Percentiles rank a stretch among this genome's conserved stretches.
Evolutionary conservation across 2,797 vertebrate genomes (phyloP).

Genomic region (Chelonia mydas): DNA sequence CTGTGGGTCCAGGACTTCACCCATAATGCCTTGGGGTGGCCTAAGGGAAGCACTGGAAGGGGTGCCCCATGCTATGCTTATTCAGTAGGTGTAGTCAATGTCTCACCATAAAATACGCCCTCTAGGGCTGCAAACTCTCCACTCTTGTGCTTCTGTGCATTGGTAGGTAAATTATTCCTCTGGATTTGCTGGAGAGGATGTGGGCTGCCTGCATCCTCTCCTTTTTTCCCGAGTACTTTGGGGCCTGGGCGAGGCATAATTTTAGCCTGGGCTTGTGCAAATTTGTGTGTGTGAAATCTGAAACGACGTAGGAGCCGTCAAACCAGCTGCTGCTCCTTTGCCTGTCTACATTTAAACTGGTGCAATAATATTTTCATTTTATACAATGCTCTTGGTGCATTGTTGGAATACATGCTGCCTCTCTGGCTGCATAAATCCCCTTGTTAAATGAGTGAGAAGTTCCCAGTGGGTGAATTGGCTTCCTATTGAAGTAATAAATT

Average conservation of each 20-base stretch:
- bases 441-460: slow-evolving; percentile 48
- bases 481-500: slow-evolving; percentile 64
- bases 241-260: background rate
- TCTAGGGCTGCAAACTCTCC: background rate
- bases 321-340: background rate
- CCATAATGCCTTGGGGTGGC: background rate
- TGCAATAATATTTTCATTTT: slow-evolving; percentile 1
- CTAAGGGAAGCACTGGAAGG: background rate
- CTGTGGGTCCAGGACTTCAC: background rate
- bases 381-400: rapidly evolving
- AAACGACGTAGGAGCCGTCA: background rate
- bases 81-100: background rate
- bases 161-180: background rate
- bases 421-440: background rate
- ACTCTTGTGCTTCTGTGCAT: background rate
- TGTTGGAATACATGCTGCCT: background rate
- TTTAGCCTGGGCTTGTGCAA: background rate
- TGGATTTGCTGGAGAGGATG: background rate
- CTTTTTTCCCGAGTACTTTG: background rate
- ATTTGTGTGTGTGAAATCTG: background rate
- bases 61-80: background rate
- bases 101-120: background rate
- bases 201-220: background rate
- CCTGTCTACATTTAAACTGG: background rate
- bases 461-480: slow-evolving; percentile 57